A percentile compares a stretch with the other conserved stretches of the same genome.
These are phyloP conservation scores for Bufo gargarizans DNA, from an alignment of 2,113 vertebrate genomes.

Conservation along the genomic window DNA sequence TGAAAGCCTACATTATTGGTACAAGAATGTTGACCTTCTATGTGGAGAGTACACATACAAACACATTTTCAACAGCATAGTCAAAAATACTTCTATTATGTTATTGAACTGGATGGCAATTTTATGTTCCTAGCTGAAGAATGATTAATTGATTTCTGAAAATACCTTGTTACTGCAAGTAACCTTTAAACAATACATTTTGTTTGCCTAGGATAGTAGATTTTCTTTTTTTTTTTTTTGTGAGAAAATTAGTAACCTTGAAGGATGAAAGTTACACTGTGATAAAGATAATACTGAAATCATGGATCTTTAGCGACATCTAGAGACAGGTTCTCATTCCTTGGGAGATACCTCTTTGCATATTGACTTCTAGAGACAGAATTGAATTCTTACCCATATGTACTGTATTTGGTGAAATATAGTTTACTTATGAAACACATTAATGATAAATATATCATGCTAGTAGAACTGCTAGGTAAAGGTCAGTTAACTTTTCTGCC, in stretches of 20 bases:
- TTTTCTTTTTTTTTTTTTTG: neutral
- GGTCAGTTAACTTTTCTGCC: neutral
- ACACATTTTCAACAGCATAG: neutral
- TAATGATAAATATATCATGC: neutral
- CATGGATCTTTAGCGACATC: constrained; percentile 32
- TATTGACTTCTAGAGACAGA: too few relatives aligned
- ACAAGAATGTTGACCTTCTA: constrained; percentile 36
- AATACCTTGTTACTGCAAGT: neutral
- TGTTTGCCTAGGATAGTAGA: neutral
- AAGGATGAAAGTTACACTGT: neutral
- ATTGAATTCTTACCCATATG: too few relatives aligned
- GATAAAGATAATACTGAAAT: neutral
- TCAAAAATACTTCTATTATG: neutral
- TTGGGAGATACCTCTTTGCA: neutral
- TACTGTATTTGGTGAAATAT: neutral
- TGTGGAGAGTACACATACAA: neutral
- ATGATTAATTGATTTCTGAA: constrained; percentile 11
- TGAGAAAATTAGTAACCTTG: neutral
- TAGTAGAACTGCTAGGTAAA: neutral
- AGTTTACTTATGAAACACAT: neutral
- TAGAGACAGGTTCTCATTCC: neutral
- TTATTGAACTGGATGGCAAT: neutral
- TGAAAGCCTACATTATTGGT: neutral
- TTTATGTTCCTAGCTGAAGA: neutral
- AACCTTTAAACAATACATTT: neutral